These are phyloP conservation scores for Tenualosa thibaudeaui DNA, from an alignment of 2,797 vertebrate genomes.

Conservation along the genomic window DNA sequence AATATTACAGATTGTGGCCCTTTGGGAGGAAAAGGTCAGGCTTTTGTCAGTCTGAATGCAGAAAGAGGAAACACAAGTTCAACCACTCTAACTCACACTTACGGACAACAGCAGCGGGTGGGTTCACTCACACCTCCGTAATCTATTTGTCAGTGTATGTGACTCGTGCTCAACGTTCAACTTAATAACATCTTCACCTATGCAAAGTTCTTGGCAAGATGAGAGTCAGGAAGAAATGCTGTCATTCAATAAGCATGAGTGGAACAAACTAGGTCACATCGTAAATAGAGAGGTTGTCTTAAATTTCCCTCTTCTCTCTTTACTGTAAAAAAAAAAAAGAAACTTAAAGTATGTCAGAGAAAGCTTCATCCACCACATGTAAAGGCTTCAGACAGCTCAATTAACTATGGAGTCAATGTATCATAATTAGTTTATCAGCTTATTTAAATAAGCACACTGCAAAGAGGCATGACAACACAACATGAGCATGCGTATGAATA, in stretches of 20 bases:
- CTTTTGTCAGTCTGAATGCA: slow-evolving; percentile 7
- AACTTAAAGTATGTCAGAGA: background rate
- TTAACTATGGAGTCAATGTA: background rate
- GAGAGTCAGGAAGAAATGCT: background rate
- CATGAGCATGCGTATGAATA: no score
- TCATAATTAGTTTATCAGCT: background rate
- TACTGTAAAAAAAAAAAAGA: background rate
- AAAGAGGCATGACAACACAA: background rate
- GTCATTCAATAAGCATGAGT: background rate
- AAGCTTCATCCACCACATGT: background rate
- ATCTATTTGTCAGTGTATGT: background rate
- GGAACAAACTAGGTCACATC: background rate
- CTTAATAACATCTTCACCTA: background rate
- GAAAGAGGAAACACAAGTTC: background rate
- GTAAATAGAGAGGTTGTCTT: no score
- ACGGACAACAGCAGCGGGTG: background rate
- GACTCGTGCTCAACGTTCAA: background rate
- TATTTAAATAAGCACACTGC: background rate
- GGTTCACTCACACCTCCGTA: background rate
- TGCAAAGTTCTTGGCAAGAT: background rate
- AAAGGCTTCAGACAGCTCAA: background rate
- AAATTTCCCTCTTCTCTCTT: background rate
- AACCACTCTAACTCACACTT: background rate
- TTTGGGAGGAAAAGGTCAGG: background rate
- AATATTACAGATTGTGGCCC: background rate